Evolutionary conservation across 1,140 invertebrate genomes (phyloP).

Genomic region (Heliconius congener): DNA sequence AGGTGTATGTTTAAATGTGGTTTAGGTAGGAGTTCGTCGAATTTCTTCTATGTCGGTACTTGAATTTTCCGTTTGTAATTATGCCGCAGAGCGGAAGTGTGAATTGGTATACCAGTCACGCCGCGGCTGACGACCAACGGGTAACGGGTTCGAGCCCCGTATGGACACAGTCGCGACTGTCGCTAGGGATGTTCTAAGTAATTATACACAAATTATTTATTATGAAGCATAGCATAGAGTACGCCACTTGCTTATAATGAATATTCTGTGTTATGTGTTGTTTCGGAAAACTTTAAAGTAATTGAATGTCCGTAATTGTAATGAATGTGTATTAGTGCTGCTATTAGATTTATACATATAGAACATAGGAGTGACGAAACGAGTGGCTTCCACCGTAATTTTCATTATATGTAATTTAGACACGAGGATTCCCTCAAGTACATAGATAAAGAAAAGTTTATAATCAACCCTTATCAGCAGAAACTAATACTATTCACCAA

Average conservation of each 20-base stretch:
- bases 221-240: background rate
- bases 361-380: too few species aligned
- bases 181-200: conserved; percentile 51
- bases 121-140: conserved; percentile 60
- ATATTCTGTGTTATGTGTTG: conserved; percentile 6
- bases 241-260: background rate
- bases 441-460: background rate
- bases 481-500: background rate
- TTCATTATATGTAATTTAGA: too few species aligned
- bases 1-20: conserved; percentile 12
- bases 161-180: conserved; percentile 63
- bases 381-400: too few species aligned
- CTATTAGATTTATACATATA: too few species aligned
- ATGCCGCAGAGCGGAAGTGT: conserved; percentile 72
- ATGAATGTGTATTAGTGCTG: too few species aligned
- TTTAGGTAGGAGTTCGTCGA: conserved; percentile 48
- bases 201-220: conserved; percentile 19
- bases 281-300: conserved; percentile 2
- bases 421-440: background rate
- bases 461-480: background rate
- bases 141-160: conserved; percentile 62
- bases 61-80: conserved; percentile 78
- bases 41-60: conserved; percentile 65
- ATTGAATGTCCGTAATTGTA: background rate
- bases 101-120: conserved; percentile 71